Evolutionary conservation across 2,797 vertebrate genomes (phyloP).

Genomic region (Pitangus sulphuratus): DNA sequence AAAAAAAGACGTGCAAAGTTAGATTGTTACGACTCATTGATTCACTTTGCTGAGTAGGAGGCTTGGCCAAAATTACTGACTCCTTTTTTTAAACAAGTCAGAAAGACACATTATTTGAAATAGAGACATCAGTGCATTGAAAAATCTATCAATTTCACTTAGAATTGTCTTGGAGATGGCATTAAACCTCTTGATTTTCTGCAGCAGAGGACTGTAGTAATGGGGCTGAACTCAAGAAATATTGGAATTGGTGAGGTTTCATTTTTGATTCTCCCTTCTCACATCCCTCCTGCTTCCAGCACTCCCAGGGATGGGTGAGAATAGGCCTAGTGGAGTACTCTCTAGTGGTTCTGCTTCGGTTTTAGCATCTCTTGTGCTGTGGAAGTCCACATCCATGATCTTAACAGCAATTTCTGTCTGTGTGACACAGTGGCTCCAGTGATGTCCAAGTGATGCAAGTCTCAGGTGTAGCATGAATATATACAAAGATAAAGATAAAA

Average conservation of each 20-base stretch:
- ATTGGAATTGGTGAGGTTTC: background rate
- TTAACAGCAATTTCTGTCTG: background rate
- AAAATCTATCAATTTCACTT: background rate
- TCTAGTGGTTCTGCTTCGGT: background rate
- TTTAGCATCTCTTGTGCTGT: background rate
- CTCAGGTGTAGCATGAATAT: rapidly evolving
- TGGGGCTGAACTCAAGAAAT: background rate
- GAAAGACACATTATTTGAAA: background rate
- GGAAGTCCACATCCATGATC: background rate
- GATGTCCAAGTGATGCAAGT: background rate
- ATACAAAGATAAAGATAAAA: background rate
- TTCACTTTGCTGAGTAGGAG: background rate
- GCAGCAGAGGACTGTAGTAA: background rate
- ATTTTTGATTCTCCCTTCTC: background rate
- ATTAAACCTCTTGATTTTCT: background rate
- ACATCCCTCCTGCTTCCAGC: background rate
- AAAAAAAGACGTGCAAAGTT: background rate
- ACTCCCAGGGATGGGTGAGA: background rate
- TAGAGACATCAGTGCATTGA: background rate
- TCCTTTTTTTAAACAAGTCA: background rate
- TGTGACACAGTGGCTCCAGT: rapidly evolving
- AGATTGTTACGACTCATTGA: background rate
- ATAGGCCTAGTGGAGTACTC: background rate
- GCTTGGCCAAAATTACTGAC: background rate
- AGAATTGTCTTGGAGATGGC: rapidly evolving